These are phyloP conservation scores for Piliocolobus tephrosceles DNA, from an alignment of 2,113 vertebrate genomes.

Conservation along the genomic window DNA sequence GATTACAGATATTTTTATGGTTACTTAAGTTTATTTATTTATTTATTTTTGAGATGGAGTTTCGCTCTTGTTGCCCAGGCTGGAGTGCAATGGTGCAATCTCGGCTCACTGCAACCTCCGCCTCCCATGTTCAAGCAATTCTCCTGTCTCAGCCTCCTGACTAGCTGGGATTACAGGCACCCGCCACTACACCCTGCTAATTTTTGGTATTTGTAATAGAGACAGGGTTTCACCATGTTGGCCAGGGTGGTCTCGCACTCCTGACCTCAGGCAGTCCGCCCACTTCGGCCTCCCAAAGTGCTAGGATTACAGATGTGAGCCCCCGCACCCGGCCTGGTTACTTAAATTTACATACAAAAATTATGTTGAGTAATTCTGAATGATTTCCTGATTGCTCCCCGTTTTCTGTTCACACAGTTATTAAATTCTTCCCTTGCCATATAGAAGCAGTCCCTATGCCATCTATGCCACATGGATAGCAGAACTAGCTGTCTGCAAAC, in stretches of 20 bases:
- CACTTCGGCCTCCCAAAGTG: not conserved
- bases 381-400: not conserved
- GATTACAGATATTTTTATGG: constrained; percentile 25
- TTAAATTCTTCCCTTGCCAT: not conserved
- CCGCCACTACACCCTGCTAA: not conserved
- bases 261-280: not conserved
- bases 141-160: not conserved
- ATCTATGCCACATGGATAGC: no score
- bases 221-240: not conserved
- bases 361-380: constrained; percentile 14
- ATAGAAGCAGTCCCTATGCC: not conserved
- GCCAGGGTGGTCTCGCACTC: not conserved
- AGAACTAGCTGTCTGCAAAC: not conserved
- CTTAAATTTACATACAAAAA: constrained; percentile 18
- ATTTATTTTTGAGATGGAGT: not conserved
- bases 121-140: not conserved
- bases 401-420: not conserved
- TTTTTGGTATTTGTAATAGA: not conserved
- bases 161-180: not conserved
- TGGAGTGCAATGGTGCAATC: not conserved
- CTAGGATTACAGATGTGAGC: not conserved
- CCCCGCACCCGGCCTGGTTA: no score
- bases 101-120: not conserved
- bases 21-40: not conserved
- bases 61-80: not conserved